Evolutionary conservation across 1,140 invertebrate species (phyloP).

Genomic region (Tenebrio molitor): DNA sequence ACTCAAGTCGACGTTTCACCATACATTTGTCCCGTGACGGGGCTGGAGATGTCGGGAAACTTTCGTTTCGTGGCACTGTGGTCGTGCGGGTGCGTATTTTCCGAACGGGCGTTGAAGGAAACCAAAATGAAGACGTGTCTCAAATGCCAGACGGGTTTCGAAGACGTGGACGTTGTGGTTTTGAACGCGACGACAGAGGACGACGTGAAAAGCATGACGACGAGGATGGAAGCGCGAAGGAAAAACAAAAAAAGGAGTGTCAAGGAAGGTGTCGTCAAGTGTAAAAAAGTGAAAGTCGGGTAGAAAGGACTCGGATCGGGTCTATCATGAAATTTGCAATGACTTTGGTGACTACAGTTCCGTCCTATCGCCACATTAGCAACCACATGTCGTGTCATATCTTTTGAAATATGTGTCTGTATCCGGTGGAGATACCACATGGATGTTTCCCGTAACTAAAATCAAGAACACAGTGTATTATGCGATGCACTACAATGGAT

Average conservation of each 20-base stretch:
- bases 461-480: neutral
- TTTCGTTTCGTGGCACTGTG: conserved; percentile 94
- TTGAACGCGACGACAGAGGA: conserved; percentile 90
- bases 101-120: conserved; percentile 94
- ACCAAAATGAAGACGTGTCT: conserved; percentile 83
- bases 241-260: conserved; percentile 76
- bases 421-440: conserved; percentile 45
- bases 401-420: conserved; percentile 46
- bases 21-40: conserved; percentile 95
- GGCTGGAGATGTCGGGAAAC: conserved; percentile 97
- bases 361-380: conserved; percentile 61
- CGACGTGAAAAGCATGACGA: conserved; percentile 73
- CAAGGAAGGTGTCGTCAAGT: too few relatives aligned
- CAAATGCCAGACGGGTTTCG: conserved; percentile 85
- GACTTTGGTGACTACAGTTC: conserved; percentile 1
- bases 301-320: too few relatives aligned
- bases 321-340: conserved; percentile 7
- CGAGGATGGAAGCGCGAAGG: conserved; percentile 75
- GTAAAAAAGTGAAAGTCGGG: too few relatives aligned
- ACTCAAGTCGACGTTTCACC: conserved; percentile 88
- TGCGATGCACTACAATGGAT: conserved; percentile 1
- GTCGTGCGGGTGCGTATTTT: conserved; percentile 97
- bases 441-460: conserved; percentile 40
- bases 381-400: conserved; percentile 46
- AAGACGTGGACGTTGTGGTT: conserved; percentile 84